phyloP scores from a whole-genome alignment of 2,797 vertebrate species.

The Sphenopsis melanotis region DNA sequence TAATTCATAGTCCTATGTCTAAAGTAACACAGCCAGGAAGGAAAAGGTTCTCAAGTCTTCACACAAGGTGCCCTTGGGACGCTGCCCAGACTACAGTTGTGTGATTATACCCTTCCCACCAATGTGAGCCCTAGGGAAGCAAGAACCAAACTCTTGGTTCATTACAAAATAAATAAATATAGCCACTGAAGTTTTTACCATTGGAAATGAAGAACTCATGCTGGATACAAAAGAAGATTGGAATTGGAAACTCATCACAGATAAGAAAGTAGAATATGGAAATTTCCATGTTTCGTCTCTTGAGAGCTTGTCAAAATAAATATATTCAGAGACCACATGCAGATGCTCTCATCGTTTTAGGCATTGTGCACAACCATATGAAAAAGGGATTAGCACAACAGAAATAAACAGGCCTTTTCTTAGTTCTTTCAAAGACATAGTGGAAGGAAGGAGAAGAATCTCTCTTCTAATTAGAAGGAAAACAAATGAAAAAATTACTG shows the following conservation, averaged over 20 bases:
- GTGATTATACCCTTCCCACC: neutral
- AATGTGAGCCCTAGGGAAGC: neutral
- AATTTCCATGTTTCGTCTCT: conserved; percentile 12
- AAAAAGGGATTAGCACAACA: conserved; percentile 2
- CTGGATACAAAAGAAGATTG: neutral
- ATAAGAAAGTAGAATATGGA: conserved; percentile 4
- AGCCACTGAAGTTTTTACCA: neutral
- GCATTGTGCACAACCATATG: conserved; percentile 22
- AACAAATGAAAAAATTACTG: neutral
- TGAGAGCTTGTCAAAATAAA: conserved; percentile 63
- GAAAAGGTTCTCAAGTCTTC: neutral
- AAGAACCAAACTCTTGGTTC: neutral
- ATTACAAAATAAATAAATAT: neutral
- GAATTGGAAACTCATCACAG: conserved; percentile 17
- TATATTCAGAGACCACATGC: neutral
- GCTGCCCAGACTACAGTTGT: neutral
- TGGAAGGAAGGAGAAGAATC: neutral
- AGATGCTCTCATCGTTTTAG: conserved; percentile 31
- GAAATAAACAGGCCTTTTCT: conserved; percentile 16
- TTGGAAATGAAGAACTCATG: neutral
- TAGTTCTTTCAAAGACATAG: conserved; percentile 10
- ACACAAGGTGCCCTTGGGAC: neutral
- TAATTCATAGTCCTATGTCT: neutral
- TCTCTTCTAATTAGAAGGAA: conserved; percentile 5
- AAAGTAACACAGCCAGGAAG: neutral